Base-by-base conservation (phyloP, 2,797 vertebrate species). In the Melanotaenia nigrans region DNA sequence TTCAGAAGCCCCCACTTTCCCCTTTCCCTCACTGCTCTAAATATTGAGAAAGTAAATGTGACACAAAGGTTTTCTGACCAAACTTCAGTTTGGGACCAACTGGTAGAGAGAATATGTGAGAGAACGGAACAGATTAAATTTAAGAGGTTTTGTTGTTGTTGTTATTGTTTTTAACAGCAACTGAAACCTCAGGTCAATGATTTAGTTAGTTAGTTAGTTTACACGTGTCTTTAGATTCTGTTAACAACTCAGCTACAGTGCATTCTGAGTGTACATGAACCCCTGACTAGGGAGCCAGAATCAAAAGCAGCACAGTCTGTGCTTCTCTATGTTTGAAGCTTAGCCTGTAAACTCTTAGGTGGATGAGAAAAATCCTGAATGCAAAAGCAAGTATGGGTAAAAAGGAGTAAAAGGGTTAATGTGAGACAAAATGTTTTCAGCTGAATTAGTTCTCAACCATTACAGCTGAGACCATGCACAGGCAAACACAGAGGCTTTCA, bases 391-490 rank as follows among this genome's bases (percentile, higher is more conserved):
- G 64, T 56, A 35, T 13, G 32, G 68, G 54, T 65, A 47, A 74
- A 73, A 70, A 11, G 33, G 53, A 61, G 32, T 40, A 47, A 81
- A 68, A 55, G 71, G 73, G 73, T 59, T 76, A 69, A 60, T 40
- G 53, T 61, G 63, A 78, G 78, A 66, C 65, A 65, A 86, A 75
- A 56, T 65, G 68, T 66, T 86, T 85, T 79, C 72, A 81, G 62
- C 69, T 72, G 64, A 82, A 88, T 78, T 83, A 77, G 84, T 87
- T 83, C 60, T 77, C 68, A 72, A 70, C 54, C 66, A 61, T 28
- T 67, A 77, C 87, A 88, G 81, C 85, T 90, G 86, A 85, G 84
- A 77, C 80, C 74, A 30, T 60, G 63, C 65, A 57, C 51, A 47
- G 20, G 7, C 40, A 68, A 51, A 38, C 54, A 59, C 55, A 61